Conservation (phyloP, 2,113 vertebrate genomes). For the Hoplias malabaricus region DNA sequence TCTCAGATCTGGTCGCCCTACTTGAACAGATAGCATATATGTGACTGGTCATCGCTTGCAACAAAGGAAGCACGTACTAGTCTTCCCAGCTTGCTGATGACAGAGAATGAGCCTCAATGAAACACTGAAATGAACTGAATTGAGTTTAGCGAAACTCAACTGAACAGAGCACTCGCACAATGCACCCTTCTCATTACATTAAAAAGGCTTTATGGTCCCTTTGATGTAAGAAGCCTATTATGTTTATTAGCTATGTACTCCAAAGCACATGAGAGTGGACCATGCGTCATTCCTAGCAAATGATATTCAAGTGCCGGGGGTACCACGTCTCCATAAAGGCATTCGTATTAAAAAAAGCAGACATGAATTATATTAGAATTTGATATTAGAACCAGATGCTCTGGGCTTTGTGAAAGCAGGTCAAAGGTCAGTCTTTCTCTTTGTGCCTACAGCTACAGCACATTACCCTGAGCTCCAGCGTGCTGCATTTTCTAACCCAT, state of each 20-base stretch:
- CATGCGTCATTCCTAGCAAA: not conserved
- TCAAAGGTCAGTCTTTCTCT: not conserved
- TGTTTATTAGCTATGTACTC: not conserved
- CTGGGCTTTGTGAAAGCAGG: not conserved
- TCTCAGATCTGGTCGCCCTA: too few relatives aligned
- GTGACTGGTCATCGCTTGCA: too few relatives aligned
- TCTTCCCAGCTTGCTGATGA: too few relatives aligned
- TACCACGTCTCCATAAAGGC: not conserved
- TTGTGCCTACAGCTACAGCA: not conserved
- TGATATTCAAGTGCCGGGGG: not conserved
- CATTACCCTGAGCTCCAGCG: not conserved
- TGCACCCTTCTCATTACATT: not conserved
- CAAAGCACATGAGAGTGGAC: not conserved
- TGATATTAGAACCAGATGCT: not conserved
- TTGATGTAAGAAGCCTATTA: not conserved
- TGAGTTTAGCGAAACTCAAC: too few relatives aligned
- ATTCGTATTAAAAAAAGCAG: not conserved
- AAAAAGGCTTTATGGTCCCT: not conserved
- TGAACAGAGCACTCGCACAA: not conserved
- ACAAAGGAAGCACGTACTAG: too few relatives aligned
- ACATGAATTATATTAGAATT: not conserved
- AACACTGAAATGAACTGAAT: not conserved
- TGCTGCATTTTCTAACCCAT: not conserved
- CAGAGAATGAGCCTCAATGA: not conserved
- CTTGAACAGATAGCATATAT: too few relatives aligned